Evolutionary conservation across 2,888 invertebrate species (phyloP).

Genomic region (Scaptodrosophila latifasciaeformis): DNA sequence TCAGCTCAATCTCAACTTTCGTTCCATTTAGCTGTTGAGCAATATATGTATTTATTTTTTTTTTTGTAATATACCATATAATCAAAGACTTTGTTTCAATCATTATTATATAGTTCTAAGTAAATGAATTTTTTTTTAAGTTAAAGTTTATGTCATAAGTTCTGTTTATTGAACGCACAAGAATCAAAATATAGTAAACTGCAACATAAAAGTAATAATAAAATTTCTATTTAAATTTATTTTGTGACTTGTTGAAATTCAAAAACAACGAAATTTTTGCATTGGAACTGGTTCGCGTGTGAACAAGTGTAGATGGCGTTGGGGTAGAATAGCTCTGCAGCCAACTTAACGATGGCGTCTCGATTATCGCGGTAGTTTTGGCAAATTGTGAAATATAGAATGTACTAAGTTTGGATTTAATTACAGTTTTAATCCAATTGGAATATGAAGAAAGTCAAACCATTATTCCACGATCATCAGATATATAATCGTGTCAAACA

Average conservation of each 20-base stretch:
- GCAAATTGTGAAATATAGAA: background rate
- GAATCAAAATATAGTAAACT: constrained; percentile 37
- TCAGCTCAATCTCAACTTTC: constrained; percentile 31
- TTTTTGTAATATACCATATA: too few species aligned
- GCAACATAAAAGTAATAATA: constrained; percentile 22
- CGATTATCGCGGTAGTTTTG: background rate
- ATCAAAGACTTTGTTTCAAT: constrained; percentile 36
- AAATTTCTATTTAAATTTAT: constrained; percentile 16
- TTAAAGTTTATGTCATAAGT: constrained; percentile 48
- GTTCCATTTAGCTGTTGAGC: constrained; percentile 5
- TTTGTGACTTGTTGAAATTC: constrained; percentile 1
- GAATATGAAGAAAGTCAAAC: constrained; percentile 71
- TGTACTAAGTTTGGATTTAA: background rate
- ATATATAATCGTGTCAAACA: constrained; percentile 80
- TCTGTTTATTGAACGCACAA: constrained; percentile 55
- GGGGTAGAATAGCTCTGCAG: too few species aligned
- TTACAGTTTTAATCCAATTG: background rate
- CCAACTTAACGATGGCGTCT: too few species aligned
- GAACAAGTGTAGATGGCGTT: too few species aligned
- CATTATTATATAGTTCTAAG: constrained; percentile 58
- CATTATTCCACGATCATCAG: constrained; percentile 76
- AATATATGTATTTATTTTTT: constrained; percentile 35
- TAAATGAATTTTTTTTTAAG: constrained; percentile 49
- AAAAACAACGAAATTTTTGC: background rate
- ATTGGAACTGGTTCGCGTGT: constrained; percentile 9